phyloP scores from a whole-genome alignment of 2,888 invertebrate genomes.

The Caenorhabditis becei region DNA sequence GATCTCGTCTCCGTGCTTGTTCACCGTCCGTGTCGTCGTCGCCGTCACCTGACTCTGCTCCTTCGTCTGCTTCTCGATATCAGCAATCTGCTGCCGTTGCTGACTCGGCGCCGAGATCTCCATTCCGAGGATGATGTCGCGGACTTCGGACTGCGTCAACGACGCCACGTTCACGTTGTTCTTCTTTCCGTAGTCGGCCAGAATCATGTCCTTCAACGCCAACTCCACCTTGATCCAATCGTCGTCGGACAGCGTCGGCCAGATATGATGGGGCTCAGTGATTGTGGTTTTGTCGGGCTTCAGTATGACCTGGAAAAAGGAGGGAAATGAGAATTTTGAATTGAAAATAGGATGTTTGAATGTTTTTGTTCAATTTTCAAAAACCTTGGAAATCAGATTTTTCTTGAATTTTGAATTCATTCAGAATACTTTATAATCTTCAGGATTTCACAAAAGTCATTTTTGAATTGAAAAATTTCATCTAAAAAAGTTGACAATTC shows the following conservation, averaged over 20 bases:
- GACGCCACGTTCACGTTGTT: conserved; percentile 99
- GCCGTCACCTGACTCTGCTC: conserved; percentile 93
- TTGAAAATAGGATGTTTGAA: too few species aligned
- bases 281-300: conserved; percentile 99
- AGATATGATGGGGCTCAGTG: conserved; percentile 99
- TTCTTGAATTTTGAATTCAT: too few species aligned
- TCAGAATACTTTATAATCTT: too few species aligned
- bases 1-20: conserved; percentile 99
- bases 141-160: conserved; percentile 96
- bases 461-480: too few species aligned
- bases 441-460: too few species aligned
- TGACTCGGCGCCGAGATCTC: conserved; percentile 99
- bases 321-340: too few species aligned
- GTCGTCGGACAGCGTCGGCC: conserved; percentile 97
- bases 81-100: conserved; percentile 98
- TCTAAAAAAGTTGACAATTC: too few species aligned
- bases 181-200: conserved; percentile 99
- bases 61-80: conserved; percentile 99
- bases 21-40: conserved; percentile 97
- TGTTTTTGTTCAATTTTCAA: too few species aligned
- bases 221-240: conserved; percentile 99
- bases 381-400: too few species aligned
- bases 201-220: conserved; percentile 96
- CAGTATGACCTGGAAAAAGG: too few species aligned
- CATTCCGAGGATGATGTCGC: conserved; percentile 99